Evolutionary conservation across 2,797 vertebrate genomes (phyloP), one percentile per base, ranked within the genome.

Genomic region (Hirundo rustica): DNA sequence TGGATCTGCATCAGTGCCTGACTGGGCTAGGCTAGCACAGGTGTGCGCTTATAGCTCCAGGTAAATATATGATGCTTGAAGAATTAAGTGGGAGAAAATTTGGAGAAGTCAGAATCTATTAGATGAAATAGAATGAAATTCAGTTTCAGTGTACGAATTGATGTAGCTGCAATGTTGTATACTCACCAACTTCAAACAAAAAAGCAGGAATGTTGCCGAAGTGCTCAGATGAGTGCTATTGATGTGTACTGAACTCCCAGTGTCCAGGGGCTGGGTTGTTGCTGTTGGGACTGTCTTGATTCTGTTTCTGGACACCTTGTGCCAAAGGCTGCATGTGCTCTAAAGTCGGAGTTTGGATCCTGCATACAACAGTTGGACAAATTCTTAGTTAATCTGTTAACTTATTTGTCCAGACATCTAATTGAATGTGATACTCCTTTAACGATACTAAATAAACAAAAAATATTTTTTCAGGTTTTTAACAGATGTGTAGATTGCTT

Each of bases 281-380:
- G 1, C 61, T 72, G 10, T 57, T 4, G 5, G 32, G 16, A 54
- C 30, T 40, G 9, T 87, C 60, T 68, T 8, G 1, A 15, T 47
- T 92, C 57, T 0, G 0, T 75, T 88, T 90, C 38, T 11, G 5
- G 27, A 44, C 47, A 13, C 0, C 0, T 26, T n/a, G 7, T 38
- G 42, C 34, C 45, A 68, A 70, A n/a, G 26, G 47, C 15, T 42
- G 26, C 42, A 10, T 29, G 32, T 83, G 16, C 17, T 77, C 10
- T 42, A n/a, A 66, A 74, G n/a, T 65, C 2, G 3, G 15, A 32
- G 8, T 47, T 90, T 11, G 3, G 16, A 16, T 61, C 12, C 36
- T 61, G 19, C 19, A 1, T 76, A 34, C 48, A 73, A 1, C n/a
- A 60, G 10, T 27, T 66, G 25, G 64, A 34, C 32, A 51, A 70